phyloP scores from a whole-genome alignment of 2,113 vertebrate genomes.

The Ictalurus punctatus region DNA sequence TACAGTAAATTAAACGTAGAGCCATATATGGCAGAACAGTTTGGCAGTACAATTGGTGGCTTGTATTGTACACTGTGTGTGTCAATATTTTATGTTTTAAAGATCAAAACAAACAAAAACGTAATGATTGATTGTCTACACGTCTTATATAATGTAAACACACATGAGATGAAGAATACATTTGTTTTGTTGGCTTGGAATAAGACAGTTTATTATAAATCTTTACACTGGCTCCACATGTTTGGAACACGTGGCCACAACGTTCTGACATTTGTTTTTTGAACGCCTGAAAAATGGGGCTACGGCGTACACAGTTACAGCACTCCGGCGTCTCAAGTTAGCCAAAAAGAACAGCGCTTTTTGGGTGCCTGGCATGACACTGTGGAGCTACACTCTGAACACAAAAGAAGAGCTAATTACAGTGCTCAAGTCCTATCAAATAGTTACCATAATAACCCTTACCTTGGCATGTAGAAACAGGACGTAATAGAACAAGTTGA shows the following conservation, averaged over 20 bases:
- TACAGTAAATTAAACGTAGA: neutral
- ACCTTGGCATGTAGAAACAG: neutral
- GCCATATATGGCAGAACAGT: neutral
- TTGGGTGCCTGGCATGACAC: neutral
- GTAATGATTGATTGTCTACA: neutral
- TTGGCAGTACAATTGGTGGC: neutral
- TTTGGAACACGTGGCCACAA: neutral
- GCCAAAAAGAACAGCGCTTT: neutral
- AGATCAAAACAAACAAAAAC: neutral
- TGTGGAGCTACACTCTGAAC: neutral
- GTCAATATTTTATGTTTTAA: neutral
- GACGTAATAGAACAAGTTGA: neutral
- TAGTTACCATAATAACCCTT: neutral
- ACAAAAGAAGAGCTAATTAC: neutral
- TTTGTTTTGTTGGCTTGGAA: neutral
- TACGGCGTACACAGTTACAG: neutral
- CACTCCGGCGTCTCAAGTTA: neutral
- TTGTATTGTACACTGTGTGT: neutral
- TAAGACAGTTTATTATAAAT: neutral
- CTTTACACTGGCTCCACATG: neutral
- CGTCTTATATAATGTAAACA: neutral
- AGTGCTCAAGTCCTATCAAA: neutral
- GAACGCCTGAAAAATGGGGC: neutral
- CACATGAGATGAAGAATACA: neutral
- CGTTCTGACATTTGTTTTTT: neutral